Evolutionary conservation across 1,140 invertebrate genomes (phyloP), one percentile per base, ranked within the genome.

Genomic region (Limonius californicus): DNA sequence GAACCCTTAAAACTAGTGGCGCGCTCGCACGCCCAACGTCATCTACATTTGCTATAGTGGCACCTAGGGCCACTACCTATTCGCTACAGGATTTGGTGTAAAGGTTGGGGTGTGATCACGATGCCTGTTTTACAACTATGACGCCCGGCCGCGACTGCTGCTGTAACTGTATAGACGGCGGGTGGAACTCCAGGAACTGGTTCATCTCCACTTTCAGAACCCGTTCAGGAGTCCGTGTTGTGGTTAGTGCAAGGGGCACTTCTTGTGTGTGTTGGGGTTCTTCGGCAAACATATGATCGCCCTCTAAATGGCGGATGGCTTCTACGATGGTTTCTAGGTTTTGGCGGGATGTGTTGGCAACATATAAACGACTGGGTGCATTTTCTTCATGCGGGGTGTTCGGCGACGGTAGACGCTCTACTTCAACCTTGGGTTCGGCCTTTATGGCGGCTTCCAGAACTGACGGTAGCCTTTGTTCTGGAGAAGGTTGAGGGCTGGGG

Each of bases 311-410:
- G 32, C 95, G 85, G 68, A 98, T 98, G 19, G 97, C 97, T 75
- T 99, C 95, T 7, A 98, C 94, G 63, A 99, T 98, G 1, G 96
- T 98, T 75, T 98, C 94, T 61, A 99, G 80, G 76, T 97, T 98
- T 72, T 96, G 91, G 35, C 94, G 85, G 47, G 92, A 94, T 21
- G 90, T 91, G 69, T 87, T 91, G 15, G 89, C 85, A 53, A 89
- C 76, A 69, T 89, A 91, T 7, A 90, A 74, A 21, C 86, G 79
- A 21, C 81, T 81, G n/a, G 84, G 79, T 71, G 73, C 21, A 72
- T 76, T 75, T 21, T 85, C 81, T 30, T 85, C 84, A 19, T 84
- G 73, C 18, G 78, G 78, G 15, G 82, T 73, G 61, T 80, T 82
- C 1, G 85, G 83, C 6, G 82, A 83, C 2, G 81, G 81, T 71